Conservation (phyloP, 2,888 invertebrate genomes). For the Corythucha ciliata region DNA sequence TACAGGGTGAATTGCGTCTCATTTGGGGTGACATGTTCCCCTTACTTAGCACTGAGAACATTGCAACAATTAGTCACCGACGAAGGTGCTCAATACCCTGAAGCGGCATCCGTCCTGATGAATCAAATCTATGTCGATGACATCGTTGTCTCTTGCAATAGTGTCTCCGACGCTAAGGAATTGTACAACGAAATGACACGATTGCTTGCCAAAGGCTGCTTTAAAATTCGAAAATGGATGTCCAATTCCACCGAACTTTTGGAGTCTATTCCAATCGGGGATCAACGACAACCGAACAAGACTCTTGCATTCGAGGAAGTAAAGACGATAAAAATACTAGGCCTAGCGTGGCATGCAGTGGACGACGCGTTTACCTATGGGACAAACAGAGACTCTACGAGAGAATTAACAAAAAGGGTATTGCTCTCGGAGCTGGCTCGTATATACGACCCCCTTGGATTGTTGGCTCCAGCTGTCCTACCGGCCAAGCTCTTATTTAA, state of each 20-base stretch:
- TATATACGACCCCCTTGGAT: conserved; percentile 11
- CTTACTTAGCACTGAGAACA: conserved; percentile 4
- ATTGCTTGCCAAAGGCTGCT: conserved; percentile 7
- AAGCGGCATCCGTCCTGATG: neutral
- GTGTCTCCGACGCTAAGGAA: neutral
- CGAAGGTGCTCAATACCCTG: conserved; percentile 3
- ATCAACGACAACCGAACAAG: too few species aligned
- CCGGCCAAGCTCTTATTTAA: neutral
- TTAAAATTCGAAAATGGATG: conserved; percentile 21
- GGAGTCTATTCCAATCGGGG: too few species aligned
- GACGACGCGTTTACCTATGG: conserved; percentile 26
- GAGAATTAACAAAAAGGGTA: conserved; percentile 25
- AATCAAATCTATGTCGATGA: conserved; percentile 14
- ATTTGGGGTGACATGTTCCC: conserved; percentile 12
- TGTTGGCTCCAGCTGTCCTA: neutral
- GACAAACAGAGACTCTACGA: conserved; percentile 1
- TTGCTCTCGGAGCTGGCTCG: conserved; percentile 23
- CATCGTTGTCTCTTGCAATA: neutral
- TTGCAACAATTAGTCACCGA: neutral
- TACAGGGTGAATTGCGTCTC: conserved; percentile 5
- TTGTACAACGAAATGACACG: neutral
- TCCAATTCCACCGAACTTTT: conserved; percentile 21
- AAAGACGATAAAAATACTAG: conserved; percentile 27
- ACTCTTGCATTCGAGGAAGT: conserved; percentile 12
- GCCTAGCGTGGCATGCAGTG: conserved; percentile 28